A percentile compares a stretch with the other conserved stretches of the same genome.
These are phyloP conservation scores for Papilio polytes DNA, from an alignment of 1,140 invertebrate species.

Conservation along the genomic window DNA sequence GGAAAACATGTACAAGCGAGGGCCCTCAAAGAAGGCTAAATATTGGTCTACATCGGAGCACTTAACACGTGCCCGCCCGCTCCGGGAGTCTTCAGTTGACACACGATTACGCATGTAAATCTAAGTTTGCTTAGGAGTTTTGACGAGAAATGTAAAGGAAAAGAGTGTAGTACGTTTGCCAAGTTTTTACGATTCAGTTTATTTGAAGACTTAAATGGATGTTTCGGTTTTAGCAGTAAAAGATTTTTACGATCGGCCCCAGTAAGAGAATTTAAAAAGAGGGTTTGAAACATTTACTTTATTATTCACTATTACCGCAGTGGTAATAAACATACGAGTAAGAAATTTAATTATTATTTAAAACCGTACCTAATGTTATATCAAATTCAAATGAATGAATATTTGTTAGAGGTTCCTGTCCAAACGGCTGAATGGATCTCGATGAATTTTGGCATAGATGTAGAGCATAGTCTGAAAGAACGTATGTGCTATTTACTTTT, in stretches of 20 bases:
- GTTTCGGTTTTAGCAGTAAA: constrained; percentile 40
- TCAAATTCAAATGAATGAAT: too few relatives aligned
- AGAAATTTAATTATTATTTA: neutral
- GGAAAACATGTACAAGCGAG: constrained; percentile 20
- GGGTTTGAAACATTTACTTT: constrained; percentile 24
- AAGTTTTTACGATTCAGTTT: constrained; percentile 41
- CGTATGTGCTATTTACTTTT: too few relatives aligned
- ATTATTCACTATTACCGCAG: constrained; percentile 30
- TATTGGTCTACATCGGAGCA: constrained; percentile 40
- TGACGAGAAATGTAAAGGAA: constrained; percentile 38
- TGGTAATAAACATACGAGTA: neutral
- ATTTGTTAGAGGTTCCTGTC: too few relatives aligned
- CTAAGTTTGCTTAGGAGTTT: constrained; percentile 41
- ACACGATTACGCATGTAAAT: constrained; percentile 41
- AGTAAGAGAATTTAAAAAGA: constrained; percentile 36
- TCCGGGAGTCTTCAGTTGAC: constrained; percentile 33
- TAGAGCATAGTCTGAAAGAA: too few relatives aligned
- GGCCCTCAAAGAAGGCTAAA: constrained; percentile 33
- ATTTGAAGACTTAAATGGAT: constrained; percentile 41
- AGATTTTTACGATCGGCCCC: constrained; percentile 32
- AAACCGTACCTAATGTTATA: too few relatives aligned
- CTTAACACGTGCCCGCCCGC: constrained; percentile 34
- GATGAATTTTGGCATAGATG: too few relatives aligned
- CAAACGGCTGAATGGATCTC: too few relatives aligned
- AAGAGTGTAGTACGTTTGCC: constrained; percentile 31